Base-by-base conservation (phyloP, 2,113 vertebrate genomes). In the Siphamia tubifer region DNA sequence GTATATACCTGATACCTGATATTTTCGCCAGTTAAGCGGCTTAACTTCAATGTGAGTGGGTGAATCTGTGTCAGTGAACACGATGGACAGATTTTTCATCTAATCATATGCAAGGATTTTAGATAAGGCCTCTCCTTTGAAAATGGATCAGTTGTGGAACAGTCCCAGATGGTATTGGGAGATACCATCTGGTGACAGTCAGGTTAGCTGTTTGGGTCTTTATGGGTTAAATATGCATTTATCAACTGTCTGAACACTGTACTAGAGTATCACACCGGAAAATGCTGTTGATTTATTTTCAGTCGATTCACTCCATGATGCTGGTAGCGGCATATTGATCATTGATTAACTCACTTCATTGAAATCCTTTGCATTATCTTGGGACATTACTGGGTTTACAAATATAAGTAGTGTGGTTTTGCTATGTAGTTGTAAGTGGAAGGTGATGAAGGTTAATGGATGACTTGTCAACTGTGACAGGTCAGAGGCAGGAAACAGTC, bases 401-500 rank as follows among this genome's bases (percentile, higher is more conserved):
- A 48, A 44, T 16, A 57, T 34, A 55, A 25, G 15, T 8, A 21
- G 34, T 43, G 9, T 36, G 16, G n/a, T 13, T 32, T 40, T 13
- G 19, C 34, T 51, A 45, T 21, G 12, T 36, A 25, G 40, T 21
- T 20, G 34, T n/a, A 17, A n/a, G n/a, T 52, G 9, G 21, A 31
- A 19, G 24, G 15, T 12, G 7, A 28, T n/a, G 52, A 11, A 61
- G 45, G 43, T 19, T 56, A 56, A 38, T 21, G 13, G 62, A 27
- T 2, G 42, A 67, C 24, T 69, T 28, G 40, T 62, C 32, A 69
- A 36, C 44, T 36, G 71, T 7, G 36, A 85, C 81, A 87, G 77
- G 79, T 79, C 69, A 73, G 23, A 35, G 39, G 53, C 45, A 69
- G 55, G 21, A 53, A 45, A 45, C 66, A 81, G 54, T 68, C 73